Base-by-base conservation (phyloP, 2,113 vertebrate species). In the Bagarius yarrelli region DNA sequence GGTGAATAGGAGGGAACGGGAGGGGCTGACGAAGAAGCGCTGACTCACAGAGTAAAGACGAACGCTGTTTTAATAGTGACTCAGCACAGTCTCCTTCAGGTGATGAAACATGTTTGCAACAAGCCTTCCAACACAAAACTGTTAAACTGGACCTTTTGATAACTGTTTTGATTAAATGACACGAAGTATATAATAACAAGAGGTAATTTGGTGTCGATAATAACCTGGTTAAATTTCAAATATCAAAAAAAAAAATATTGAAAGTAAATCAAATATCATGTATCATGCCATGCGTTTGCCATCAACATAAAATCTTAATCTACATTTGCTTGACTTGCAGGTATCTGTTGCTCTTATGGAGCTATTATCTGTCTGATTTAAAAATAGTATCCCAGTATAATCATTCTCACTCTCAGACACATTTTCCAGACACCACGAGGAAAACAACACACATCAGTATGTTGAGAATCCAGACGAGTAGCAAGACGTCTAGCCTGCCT, bases 391-490 rank as follows among this genome's bases (percentile, higher is more conserved):
- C 63, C 32, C 47, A 73, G 57, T 74, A 47, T 74, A 44, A 75
- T 72, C 30, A 50, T 18, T 70, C 70, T 67, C 50, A 81, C 76
- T 79, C 25, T 23, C 15, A 79, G 75, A 60, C 66, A 71, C 25
- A 66, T 83, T 83, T 60, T 80, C 79, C 84, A 78, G 78, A 80
- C 79, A 76, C 50, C 47, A 56, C 32, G 52, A 44, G 73, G 73
- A 76, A 78, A 81, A 79, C 78, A 76, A 66, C 56, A 78, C 18
- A 9, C 78, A 75, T 80, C 72, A 85, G 76, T 78, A 81, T 85
- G 81, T 52, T 30, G 84, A 60, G 74, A 83, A 85, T 83, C 74
- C 72, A 85, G 84, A 80, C 78, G 74, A 78, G 78, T 69, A 81
- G 67, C 78, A 71, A 83, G 78, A 52, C 21, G 84, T 81, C 81